Conservation (phyloP, 2,113 vertebrate genomes). For the Archocentrus centrarchus region DNA sequence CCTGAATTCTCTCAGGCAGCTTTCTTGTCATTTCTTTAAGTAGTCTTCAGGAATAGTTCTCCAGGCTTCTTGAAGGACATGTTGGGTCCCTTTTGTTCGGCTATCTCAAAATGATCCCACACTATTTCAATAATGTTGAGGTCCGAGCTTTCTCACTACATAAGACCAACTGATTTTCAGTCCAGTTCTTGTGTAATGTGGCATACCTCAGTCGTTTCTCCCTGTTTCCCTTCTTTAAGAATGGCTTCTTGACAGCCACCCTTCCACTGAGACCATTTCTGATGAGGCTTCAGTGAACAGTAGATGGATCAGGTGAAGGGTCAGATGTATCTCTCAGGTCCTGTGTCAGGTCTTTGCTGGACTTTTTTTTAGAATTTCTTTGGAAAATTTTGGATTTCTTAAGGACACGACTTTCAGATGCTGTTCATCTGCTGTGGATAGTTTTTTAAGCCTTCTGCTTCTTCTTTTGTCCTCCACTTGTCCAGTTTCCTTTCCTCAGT, state of each 20-base stretch:
- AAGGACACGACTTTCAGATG: too few relatives aligned
- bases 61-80: too few relatives aligned
- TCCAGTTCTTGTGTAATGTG: not conserved
- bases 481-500: not conserved
- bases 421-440: too few relatives aligned
- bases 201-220: not conserved
- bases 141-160: too few relatives aligned
- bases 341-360: not conserved
- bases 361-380: not conserved
- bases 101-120: too few relatives aligned
- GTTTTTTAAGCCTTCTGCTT: not conserved
- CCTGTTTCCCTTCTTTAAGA: not conserved
- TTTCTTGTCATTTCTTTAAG: too few relatives aligned
- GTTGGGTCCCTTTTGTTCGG: too few relatives aligned
- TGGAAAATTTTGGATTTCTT: too few relatives aligned
- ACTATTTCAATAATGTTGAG: too few relatives aligned
- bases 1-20: too few relatives aligned
- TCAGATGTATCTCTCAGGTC: not conserved
- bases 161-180: not conserved
- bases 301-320: not conserved
- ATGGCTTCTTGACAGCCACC: not conserved
- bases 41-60: too few relatives aligned
- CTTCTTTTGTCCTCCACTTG: not conserved
- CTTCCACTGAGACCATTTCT: not conserved
- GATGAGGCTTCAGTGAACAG: not conserved